Evolutionary conservation across 2,113 vertebrate genomes (phyloP).

Genomic region (Silurus glanis): DNA sequence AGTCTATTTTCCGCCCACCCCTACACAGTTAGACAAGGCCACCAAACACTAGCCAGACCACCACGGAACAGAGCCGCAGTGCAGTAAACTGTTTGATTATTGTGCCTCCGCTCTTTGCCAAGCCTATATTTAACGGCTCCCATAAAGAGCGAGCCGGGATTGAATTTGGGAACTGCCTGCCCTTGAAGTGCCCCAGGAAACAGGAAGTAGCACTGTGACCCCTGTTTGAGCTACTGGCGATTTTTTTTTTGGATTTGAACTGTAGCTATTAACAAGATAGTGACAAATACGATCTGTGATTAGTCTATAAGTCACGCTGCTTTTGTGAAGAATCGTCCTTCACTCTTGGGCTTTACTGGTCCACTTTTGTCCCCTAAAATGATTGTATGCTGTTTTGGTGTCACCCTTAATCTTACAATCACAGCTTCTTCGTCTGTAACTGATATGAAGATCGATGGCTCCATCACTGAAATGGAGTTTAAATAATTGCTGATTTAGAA

Average conservation of each 20-base stretch:
- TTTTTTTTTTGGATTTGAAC: slow-evolving; percentile 23
- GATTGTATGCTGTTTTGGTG: slow-evolving; percentile 27
- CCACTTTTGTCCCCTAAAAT: slow-evolving; percentile 27
- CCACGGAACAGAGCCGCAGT: slow-evolving; percentile 51
- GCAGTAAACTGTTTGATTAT: slow-evolving; percentile 59
- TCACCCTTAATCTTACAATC: slow-evolving; percentile 30
- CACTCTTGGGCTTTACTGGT: slow-evolving; percentile 26
- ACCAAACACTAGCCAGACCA: slow-evolving; percentile 59
- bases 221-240: slow-evolving; percentile 38
- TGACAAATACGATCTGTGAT: slow-evolving; percentile 16
- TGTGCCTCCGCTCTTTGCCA: slow-evolving; percentile 52
- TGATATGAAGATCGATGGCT: slow-evolving; percentile 39
- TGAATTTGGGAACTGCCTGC: slow-evolving; percentile 54
- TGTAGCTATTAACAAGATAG: slow-evolving; percentile 4
- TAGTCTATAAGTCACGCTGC: neutral
- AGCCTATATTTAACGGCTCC: slow-evolving; percentile 60
- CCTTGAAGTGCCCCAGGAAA: slow-evolving; percentile 34
- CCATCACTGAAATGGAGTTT: slow-evolving; percentile 48
- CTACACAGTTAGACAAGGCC: slow-evolving; percentile 44
- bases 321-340: slow-evolving; percentile 25
- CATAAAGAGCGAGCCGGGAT: slow-evolving; percentile 50
- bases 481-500: slow-evolving; percentile 43
- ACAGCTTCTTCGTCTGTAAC: neutral
- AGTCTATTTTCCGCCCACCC: slow-evolving; percentile 5
- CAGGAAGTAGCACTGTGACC: slow-evolving; percentile 50